phyloP scores from a whole-genome alignment of 2,797 vertebrate genomes.

The Craterocephalus amniculus region DNA sequence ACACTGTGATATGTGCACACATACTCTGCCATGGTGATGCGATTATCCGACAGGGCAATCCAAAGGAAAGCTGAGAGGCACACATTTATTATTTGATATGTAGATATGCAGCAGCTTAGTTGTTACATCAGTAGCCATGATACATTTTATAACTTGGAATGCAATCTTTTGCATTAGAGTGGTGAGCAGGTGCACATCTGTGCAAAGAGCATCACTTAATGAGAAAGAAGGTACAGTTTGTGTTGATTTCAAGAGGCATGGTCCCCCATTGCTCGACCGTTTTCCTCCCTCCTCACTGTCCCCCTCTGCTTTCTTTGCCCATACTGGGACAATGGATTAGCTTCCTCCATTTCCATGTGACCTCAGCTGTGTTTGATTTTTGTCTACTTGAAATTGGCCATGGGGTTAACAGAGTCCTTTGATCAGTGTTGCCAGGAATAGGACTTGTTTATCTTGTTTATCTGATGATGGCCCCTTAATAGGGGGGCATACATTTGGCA shows the following conservation, averaged over 20 bases:
- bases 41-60: constrained; percentile 25
- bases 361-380: constrained; percentile 83
- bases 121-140: constrained; percentile 23
- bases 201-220: constrained; percentile 10
- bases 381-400: constrained; percentile 79
- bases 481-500: constrained; percentile 73
- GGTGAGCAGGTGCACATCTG: constrained; percentile 50
- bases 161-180: constrained; percentile 15
- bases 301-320: constrained; percentile 50
- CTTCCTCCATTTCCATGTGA: constrained; percentile 66
- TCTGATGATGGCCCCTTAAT: constrained; percentile 83
- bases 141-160: constrained; percentile 39
- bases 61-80: constrained; percentile 19
- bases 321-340: constrained; percentile 65
- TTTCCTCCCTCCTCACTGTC: constrained; percentile 46
- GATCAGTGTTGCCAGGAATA: constrained; percentile 82
- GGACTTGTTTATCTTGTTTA: constrained; percentile 85
- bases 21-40: constrained; percentile 32
- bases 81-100: constrained; percentile 21
- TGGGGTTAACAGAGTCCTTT: constrained; percentile 80
- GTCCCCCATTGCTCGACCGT: constrained; percentile 6
- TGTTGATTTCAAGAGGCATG: constrained; percentile 5
- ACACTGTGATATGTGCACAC: constrained; percentile 19
- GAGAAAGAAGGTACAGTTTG: constrained; percentile 5
- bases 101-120: constrained; percentile 29